Evolutionary conservation across 2,113 vertebrate genomes (phyloP).

Genomic region (Carollia perspicillata): DNA sequence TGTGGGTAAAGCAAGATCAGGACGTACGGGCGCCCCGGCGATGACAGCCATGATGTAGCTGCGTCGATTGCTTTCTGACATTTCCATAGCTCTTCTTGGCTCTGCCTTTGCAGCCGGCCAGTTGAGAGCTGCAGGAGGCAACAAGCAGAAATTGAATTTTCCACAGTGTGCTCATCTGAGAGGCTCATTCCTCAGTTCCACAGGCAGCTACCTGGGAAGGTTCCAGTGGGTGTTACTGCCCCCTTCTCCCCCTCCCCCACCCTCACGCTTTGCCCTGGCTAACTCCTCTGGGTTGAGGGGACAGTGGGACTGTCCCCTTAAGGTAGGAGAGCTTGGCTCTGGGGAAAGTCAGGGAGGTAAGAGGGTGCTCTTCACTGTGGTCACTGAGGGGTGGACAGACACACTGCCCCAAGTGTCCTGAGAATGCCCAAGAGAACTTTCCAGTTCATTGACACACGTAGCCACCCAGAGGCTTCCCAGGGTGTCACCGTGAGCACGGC

Average conservation of each 20-base stretch:
- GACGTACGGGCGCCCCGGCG: fast-evolving
- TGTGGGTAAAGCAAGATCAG: background rate
- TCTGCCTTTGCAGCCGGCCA: background rate
- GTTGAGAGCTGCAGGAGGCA: background rate
- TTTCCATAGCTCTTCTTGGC: background rate
- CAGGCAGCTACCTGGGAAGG: background rate
- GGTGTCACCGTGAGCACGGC: background rate
- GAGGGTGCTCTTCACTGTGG: background rate
- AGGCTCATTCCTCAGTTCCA: background rate
- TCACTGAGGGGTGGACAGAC: fast-evolving
- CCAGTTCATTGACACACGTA: background rate
- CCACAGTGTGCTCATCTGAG: background rate
- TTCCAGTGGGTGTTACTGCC: background rate
- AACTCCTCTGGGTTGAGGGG: background rate
- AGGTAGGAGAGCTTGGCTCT: background rate
- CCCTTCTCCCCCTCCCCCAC: too few species aligned
- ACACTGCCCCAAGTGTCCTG: background rate
- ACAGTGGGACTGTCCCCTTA: background rate
- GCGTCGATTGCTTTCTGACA: background rate
- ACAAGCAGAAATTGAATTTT: background rate
- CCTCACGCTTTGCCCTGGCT: background rate
- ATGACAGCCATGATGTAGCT: background rate
- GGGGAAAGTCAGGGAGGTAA: background rate
- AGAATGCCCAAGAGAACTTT: background rate
- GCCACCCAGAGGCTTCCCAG: background rate